Percentiles rank a stretch among this genome's conserved stretches.
These are phyloP conservation scores for Streptopelia turtur DNA, from an alignment of 2,797 vertebrate species.

Conservation along the genomic window DNA sequence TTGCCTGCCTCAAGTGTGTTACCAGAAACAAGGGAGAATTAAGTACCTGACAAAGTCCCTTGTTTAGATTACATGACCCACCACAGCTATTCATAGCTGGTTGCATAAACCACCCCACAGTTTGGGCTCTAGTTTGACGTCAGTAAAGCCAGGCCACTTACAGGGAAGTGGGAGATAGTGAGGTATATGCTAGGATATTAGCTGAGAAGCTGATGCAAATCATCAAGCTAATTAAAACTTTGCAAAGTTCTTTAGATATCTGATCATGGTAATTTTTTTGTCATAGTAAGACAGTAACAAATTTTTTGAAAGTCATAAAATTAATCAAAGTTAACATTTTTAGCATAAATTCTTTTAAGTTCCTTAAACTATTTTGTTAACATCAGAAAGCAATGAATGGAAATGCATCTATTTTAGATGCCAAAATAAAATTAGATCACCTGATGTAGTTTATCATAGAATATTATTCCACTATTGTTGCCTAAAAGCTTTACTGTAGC, in stretches of 20 bases:
- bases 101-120: neutral
- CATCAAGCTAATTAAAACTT: neutral
- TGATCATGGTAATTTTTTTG: neutral
- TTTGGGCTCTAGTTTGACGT: neutral
- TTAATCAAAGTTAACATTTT: neutral
- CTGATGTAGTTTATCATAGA: neutral
- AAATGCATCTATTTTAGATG: neutral
- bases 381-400: neutral
- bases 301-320: neutral
- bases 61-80: neutral
- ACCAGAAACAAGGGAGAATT: neutral
- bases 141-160: neutral
- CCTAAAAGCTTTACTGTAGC: neutral
- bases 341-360: neutral
- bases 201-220: neutral
- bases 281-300: neutral
- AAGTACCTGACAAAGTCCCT: neutral
- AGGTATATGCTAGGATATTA: neutral
- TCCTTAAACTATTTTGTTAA: neutral
- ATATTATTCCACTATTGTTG: neutral
- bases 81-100: neutral
- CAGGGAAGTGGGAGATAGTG: neutral
- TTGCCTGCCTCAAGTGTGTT: neutral
- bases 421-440: neutral
- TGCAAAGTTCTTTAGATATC: neutral